These are phyloP conservation scores for Diorhabda sublineata DNA, from an alignment of 1,140 invertebrate genomes.

Conservation along the genomic window DNA sequence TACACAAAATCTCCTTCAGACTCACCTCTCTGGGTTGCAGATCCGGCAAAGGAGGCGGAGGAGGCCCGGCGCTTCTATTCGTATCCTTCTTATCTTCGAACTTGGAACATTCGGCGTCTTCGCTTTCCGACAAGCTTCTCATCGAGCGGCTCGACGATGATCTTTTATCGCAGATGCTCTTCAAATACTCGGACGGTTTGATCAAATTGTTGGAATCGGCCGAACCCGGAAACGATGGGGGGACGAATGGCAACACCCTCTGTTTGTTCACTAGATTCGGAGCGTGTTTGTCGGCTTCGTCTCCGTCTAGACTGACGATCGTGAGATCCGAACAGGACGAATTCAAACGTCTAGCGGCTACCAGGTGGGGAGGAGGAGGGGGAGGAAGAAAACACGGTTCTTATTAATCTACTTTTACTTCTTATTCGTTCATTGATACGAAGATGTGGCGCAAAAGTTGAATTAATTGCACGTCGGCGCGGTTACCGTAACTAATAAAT, in stretches of 20 bases:
- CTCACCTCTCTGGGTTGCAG: constrained; percentile 4
- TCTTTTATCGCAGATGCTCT: constrained; percentile 68
- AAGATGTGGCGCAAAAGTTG: too few species aligned
- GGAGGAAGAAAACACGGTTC: constrained; percentile 15
- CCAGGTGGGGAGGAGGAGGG: constrained; percentile 29
- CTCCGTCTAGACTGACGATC: constrained; percentile 43
- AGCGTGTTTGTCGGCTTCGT: constrained; percentile 48
- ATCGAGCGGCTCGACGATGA: constrained; percentile 45
- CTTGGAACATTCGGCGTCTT: constrained; percentile 26
- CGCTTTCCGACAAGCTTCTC: constrained; percentile 30
- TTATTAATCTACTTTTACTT: constrained; percentile 1
- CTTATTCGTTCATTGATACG: not conserved
- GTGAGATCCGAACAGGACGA: constrained; percentile 46
- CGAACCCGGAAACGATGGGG: constrained; percentile 73
- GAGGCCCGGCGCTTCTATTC: constrained; percentile 43
- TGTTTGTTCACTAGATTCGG: constrained; percentile 68
- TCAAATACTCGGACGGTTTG: constrained; percentile 87
- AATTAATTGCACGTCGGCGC: too few species aligned
- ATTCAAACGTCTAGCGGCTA: constrained; percentile 41
- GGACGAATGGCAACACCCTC: constrained; percentile 80
- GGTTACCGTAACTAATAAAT: too few species aligned
- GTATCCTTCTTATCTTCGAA: constrained; percentile 19
- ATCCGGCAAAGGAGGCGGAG: constrained; percentile 55
- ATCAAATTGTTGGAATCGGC: constrained; percentile 74
- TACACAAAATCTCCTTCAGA: not conserved